phyloP scores from a whole-genome alignment of 1,140 invertebrate genomes.

The Zaprionus ornatus region DNA sequence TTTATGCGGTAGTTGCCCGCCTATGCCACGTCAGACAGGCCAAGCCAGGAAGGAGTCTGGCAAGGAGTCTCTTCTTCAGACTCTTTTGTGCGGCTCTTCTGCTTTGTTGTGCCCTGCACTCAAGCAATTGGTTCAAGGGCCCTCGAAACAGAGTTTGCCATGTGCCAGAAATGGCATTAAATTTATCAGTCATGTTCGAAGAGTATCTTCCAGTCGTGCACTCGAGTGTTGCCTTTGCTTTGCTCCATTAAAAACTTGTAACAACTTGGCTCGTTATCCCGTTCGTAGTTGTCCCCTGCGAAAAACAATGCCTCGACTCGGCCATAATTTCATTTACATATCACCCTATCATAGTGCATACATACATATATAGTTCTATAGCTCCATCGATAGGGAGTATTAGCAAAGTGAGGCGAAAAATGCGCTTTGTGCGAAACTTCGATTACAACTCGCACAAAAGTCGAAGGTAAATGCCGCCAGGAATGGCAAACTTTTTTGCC shows the following conservation, averaged over 20 bases:
- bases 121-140: background rate
- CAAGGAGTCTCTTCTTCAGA: background rate
- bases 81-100: constrained; percentile 21
- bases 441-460: constrained; percentile 38
- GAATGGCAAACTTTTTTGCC: constrained; percentile 53
- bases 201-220: background rate
- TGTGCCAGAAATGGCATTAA: background rate
- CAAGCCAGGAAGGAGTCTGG: constrained; percentile 15
- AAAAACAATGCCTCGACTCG: constrained; percentile 35
- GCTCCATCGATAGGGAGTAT: background rate
- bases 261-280: constrained; percentile 76
- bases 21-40: constrained; percentile 33
- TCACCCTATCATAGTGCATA: constrained; percentile 9
- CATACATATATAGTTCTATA: background rate
- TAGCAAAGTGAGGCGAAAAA: background rate
- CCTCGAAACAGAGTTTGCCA: background rate
- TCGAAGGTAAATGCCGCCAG: background rate
- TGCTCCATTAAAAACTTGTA: constrained; percentile 83
- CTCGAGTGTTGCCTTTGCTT: background rate
- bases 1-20: constrained; percentile 73
- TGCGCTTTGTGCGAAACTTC: constrained; percentile 50
- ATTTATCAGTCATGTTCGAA: background rate
- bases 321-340: constrained; percentile 68
- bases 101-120: constrained; percentile 40
- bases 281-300: constrained; percentile 37